phyloP scores from a whole-genome alignment of 1,140 invertebrate genomes.

The Sitobion miscanthi region DNA sequence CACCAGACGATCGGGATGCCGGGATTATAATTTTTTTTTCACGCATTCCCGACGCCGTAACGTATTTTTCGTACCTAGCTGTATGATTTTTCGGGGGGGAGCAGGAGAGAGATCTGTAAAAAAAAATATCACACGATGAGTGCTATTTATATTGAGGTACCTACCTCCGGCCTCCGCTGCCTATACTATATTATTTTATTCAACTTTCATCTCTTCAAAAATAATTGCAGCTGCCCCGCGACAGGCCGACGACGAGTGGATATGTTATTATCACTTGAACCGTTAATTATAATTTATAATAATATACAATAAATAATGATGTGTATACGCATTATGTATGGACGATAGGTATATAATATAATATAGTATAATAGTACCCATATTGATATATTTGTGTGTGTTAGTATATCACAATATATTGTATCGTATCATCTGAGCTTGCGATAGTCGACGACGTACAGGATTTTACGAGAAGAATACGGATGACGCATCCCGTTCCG shows the following conservation, averaged over 20 bases:
- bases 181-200: background rate
- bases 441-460: background rate
- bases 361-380: too few species aligned
- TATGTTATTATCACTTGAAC: background rate
- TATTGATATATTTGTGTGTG: background rate
- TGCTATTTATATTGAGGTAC: background rate
- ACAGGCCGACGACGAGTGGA: background rate
- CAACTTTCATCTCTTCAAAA: background rate
- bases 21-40: background rate
- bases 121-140: background rate
- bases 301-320: background rate
- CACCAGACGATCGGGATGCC: too few species aligned
- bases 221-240: background rate
- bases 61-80: background rate
- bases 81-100: background rate
- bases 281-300: background rate
- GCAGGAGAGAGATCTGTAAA: background rate
- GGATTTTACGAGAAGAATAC: background rate
- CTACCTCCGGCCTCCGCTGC: background rate
- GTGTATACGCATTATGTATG: too few species aligned
- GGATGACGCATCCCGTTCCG: background rate
- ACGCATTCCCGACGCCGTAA: background rate
- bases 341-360: too few species aligned
- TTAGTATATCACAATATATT: background rate
- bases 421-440: background rate